phyloP scores from a whole-genome alignment of 1,140 invertebrate genomes.

The Temnothorax nylanderi region DNA sequence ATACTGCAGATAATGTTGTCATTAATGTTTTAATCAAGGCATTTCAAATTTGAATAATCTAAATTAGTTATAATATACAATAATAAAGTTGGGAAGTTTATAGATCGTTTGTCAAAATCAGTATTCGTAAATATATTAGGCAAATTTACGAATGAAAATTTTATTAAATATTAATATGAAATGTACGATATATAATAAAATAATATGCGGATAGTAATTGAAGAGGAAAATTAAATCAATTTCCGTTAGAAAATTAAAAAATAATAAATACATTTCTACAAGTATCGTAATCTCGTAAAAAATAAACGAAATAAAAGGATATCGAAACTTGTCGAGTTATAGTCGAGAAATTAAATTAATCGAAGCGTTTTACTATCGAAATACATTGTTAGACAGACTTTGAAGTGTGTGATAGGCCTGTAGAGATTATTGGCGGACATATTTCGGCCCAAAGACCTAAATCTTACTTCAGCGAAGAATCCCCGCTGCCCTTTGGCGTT shows the following conservation, averaged over 20 bases:
- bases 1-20: not conserved
- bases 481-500: not conserved
- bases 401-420: not conserved
- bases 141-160: slow-evolving; percentile 12
- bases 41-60: not conserved
- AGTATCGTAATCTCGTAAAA: not conserved
- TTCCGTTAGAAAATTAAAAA: not conserved
- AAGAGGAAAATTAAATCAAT: not conserved
- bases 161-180: not conserved
- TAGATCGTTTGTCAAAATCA: not conserved
- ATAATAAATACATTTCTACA: not conserved
- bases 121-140: not conserved
- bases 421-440: not conserved
- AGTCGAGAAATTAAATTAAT: slow-evolving; percentile 5
- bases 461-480: slow-evolving; percentile 2
- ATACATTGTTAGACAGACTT: not conserved
- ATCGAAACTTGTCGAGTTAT: not conserved
- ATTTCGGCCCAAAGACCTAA: not conserved
- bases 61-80: not conserved
- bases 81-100: not conserved
- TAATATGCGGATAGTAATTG: not conserved
- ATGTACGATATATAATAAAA: not conserved
- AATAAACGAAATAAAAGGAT: not conserved
- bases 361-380: not conserved
- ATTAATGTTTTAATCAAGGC: not conserved